These are phyloP conservation scores for Sarcophaga carnaria DNA, from an alignment of 2,888 invertebrate species.

Conservation along the genomic window DNA sequence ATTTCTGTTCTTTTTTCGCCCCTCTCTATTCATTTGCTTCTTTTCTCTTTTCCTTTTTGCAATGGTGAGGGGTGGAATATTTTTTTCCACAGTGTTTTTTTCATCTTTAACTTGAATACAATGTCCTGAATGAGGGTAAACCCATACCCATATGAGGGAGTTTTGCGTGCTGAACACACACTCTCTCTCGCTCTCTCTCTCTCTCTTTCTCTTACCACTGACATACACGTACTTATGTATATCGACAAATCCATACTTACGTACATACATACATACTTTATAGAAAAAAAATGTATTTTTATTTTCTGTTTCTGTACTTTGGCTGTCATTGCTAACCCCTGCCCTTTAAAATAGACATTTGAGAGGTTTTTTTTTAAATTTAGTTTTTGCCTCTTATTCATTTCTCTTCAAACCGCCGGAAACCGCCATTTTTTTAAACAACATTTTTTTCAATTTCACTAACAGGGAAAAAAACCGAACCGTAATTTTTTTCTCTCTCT, in stretches of 20 bases:
- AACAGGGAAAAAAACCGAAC: slow-evolving; percentile 48
- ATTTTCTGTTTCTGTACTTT: slow-evolving; percentile 44
- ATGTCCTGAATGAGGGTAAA: slow-evolving; percentile 63
- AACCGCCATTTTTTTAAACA: slow-evolving; percentile 74
- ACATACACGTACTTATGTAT: slow-evolving; percentile 22
- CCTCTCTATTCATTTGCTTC: neutral
- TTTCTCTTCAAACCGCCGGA: slow-evolving; percentile 70
- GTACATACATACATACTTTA: neutral
- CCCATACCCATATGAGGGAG: slow-evolving; percentile 65
- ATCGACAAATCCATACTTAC: slow-evolving; percentile 14
- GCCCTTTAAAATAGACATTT: slow-evolving; percentile 53
- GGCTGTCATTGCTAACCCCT: slow-evolving; percentile 66
- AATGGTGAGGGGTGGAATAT: slow-evolving; percentile 70
- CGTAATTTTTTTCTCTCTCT: slow-evolving; percentile 41
- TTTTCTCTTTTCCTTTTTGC: slow-evolving; percentile 41
- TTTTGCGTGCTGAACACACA: slow-evolving; percentile 52
- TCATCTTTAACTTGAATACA: slow-evolving; percentile 52
- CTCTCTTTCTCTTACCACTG: too few relatives aligned
- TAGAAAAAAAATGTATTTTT: neutral
- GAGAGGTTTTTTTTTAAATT: slow-evolving; percentile 49
- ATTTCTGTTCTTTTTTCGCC: slow-evolving; percentile 38
- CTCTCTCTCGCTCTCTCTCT: neutral
- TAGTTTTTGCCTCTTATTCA: slow-evolving; percentile 61
- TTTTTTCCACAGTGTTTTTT: slow-evolving; percentile 48
- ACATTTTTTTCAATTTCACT: slow-evolving; percentile 58